Percentiles rank a stretch among this genome's conserved stretches.
phyloP scores from a whole-genome alignment of 2,797 vertebrate species.

The Hypotaenidia philippensis region DNA sequence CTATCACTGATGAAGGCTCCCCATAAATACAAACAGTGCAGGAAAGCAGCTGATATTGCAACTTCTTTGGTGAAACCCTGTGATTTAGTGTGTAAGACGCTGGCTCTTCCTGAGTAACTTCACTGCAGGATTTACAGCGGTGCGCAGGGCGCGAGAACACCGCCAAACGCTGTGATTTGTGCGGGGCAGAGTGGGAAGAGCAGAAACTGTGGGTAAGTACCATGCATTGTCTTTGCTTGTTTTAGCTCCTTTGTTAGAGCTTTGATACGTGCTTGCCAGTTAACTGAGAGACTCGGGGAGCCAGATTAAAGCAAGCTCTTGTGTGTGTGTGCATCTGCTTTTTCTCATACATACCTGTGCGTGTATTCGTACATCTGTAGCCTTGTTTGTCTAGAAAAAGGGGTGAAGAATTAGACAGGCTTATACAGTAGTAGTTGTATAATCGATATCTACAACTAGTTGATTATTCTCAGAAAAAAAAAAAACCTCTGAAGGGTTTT shows the following conservation, averaged over 20 bases:
- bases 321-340: neutral
- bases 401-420: neutral
- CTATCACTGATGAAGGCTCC: neutral
- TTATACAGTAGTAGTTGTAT: neutral
- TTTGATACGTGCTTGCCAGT: neutral
- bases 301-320: neutral
- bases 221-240: neutral
- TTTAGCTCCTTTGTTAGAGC: neutral
- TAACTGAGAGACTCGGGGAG: neutral
- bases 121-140: neutral
- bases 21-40: constrained; percentile 43
- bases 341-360: too few relatives aligned
- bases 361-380: neutral
- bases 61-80: constrained; percentile 18
- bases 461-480: neutral
- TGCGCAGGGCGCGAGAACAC: neutral
- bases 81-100: constrained; percentile 6
- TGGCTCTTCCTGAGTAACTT: neutral
- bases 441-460: neutral
- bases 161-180: neutral
- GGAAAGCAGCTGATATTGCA: constrained; percentile 57
- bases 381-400: neutral
- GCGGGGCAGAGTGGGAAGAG: neutral
- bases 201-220: neutral
- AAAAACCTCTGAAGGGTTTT: neutral